Evolutionary conservation across 2,113 vertebrate species (phyloP), one percentile per base, ranked within the genome.

Genomic region (Neomonachus schauinslandi): DNA sequence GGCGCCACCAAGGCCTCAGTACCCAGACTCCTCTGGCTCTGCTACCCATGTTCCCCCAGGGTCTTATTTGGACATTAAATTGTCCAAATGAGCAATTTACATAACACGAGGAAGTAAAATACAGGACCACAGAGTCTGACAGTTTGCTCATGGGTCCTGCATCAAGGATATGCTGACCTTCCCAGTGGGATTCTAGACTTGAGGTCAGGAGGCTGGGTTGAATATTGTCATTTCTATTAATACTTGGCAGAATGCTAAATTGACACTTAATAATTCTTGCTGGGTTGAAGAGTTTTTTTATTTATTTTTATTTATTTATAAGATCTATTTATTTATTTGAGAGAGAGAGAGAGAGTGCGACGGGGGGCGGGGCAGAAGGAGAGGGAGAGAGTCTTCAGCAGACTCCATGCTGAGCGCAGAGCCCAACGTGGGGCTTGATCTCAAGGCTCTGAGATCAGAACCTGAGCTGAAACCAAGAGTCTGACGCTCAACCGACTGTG

Each of bases 1-100:
- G n/a, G 18, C 0, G 0, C 31, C 5, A 1, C 33, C 3, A 3
- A 49, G 28, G 49, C 33, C 69, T 51, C 18, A 18, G 36, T 21
- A 19, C 21, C 22, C n/a, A 1, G 39, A 16, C 6, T 79, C 4
- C 86, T 82, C 11, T 39, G 7, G 1, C 51, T 28, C 51, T 4
- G 31, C 28, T 39, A 14, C 49, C 59, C 7, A 4, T 6, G 5
- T 91, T 57, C 59, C 31, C 63, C 55, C 6, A 15, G 26, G n/a
- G 24, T 79, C 67, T 84, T 46, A 46, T 46, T 46, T 46, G 46
- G 7, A 46, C 46, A 13, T 65, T 42, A 31, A 49, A 71, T 9
- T 9, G 46, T 72, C 24, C 42, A 82, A 74, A 84, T 31, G 49
- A 84, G 36, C 76, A 57, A 31, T 24, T 19, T 39, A 8, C 16